Conservation (phyloP, 2,888 invertebrate genomes). For the Orthonevra nobilis region DNA sequence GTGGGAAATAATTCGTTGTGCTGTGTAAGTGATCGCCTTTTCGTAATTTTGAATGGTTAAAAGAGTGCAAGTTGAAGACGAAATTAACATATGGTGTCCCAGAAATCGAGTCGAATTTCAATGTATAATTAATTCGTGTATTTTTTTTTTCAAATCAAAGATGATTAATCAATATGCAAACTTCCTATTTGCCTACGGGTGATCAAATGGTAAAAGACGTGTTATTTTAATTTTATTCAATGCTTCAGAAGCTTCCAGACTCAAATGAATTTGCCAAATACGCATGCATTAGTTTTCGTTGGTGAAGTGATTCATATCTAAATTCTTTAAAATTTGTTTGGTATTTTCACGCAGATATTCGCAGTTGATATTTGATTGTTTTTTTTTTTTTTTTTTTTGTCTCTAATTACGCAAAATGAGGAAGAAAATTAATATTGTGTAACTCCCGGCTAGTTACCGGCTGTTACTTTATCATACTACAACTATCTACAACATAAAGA, state of each 20-base stretch:
- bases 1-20: background rate
- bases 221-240: slow-evolving; percentile 11
- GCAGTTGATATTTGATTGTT: too few species aligned
- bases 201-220: slow-evolving; percentile 14
- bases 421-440: too few species aligned
- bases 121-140: slow-evolving; percentile 26
- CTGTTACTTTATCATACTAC: too few species aligned
- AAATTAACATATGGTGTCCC: slow-evolving; percentile 19
- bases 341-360: too few species aligned
- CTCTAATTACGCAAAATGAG: too few species aligned
- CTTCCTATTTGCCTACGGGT: slow-evolving; percentile 29
- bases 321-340: too few species aligned
- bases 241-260: slow-evolving; percentile 18
- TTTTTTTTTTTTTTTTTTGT: too few species aligned
- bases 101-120: slow-evolving; percentile 14
- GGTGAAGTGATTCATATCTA: slow-evolving; percentile 1
- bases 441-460: too few species aligned
- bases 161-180: slow-evolving; percentile 33
- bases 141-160: slow-evolving; percentile 4
- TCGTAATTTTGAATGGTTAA: slow-evolving; percentile 13
- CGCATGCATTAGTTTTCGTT: too few species aligned
- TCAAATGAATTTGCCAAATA: slow-evolving; percentile 3
- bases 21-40: slow-evolving; percentile 9
- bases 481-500: too few species aligned
- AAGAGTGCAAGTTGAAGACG: slow-evolving; percentile 7